phyloP scores from a whole-genome alignment of 2,113 vertebrate genomes.

The Sinocyclocheilus anshuiensis region DNA sequence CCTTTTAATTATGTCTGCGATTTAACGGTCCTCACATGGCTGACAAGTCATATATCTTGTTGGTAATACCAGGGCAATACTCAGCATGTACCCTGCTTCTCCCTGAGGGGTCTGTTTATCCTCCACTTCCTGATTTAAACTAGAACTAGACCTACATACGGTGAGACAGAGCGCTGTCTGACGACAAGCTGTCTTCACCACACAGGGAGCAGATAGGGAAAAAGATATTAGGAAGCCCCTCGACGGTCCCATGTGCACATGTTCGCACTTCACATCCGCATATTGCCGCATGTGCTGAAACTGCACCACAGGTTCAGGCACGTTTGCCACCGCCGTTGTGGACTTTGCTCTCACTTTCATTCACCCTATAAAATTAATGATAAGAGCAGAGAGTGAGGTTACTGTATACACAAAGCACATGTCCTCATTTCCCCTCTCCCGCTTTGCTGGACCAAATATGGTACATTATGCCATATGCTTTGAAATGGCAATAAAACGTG shows the following conservation, averaged over 20 bases:
- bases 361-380: conserved; percentile 64
- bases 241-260: neutral
- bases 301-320: conserved; percentile 64
- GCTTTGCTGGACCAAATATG: conserved; percentile 22
- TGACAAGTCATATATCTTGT: conserved; percentile 7
- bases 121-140: conserved; percentile 10
- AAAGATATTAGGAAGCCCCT: conserved; percentile 21
- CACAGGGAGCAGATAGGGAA: neutral
- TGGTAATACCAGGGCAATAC: neutral
- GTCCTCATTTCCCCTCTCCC: conserved; percentile 61
- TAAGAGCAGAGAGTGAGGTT: conserved; percentile 46
- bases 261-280: neutral
- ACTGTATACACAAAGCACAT: conserved; percentile 56
- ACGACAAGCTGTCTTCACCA: neutral
- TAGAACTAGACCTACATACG: conserved; percentile 3
- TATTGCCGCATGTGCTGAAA: conserved; percentile 46
- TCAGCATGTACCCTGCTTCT: neutral
- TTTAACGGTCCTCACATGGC: conserved; percentile 11
- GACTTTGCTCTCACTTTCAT: conserved; percentile 73
- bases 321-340: conserved; percentile 52
- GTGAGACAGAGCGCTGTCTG: neutral
- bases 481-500: conserved; percentile 52
- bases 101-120: neutral
- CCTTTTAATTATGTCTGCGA: conserved; percentile 26
- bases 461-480: conserved; percentile 38